Base-by-base conservation (phyloP, 2,113 vertebrate genomes). In the Ageneiosus marmoratus region DNA sequence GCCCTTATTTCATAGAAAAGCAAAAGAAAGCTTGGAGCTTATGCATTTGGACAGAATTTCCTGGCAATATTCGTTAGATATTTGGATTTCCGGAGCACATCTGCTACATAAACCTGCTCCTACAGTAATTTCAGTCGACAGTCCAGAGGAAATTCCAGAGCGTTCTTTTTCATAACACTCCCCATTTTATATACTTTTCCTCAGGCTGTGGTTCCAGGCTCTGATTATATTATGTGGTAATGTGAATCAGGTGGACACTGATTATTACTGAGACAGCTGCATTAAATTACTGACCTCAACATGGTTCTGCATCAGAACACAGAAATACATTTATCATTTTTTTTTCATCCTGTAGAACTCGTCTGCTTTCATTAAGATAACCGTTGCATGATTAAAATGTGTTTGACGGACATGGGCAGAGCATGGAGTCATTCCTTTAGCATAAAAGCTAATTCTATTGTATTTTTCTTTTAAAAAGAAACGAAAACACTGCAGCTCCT, bases 251-350 rank as follows among this genome's bases (percentile, higher is more conserved):
- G 86, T 84, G 65, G 82, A 79, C 86, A 62, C 53, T 83, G 83
- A 77, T 87, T 87, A 78, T 85, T 77, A 78, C 82, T 83, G 83
- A 80, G 80, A 85, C 83, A 85, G 74, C 80, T 73, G 62, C 84
- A 58, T 80, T 83, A 79, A 82, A 83, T 87, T 85, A 74, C 78
- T 80, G 76, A 85, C 41, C 65, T 58, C 67, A 58, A 60, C 65
- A 37, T 63, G 32, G 37, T 44, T 70, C 77, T 87, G 80, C 58
- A 79, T 69, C 41, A 48, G 55, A 56, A 81, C 55, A 77, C 80
- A 50, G 29, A 55, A 53, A 76, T 16, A 27, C 50, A 37, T 3
- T 24, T 22, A 76, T 74, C 51, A 11, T 20, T 51, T 20, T 53
- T 20, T 53, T 32, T 55, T 37, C 55, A 76, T 76, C 18, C 72